phyloP scores from a whole-genome alignment of 2,797 vertebrate species.

The Nothura maculosa region DNA sequence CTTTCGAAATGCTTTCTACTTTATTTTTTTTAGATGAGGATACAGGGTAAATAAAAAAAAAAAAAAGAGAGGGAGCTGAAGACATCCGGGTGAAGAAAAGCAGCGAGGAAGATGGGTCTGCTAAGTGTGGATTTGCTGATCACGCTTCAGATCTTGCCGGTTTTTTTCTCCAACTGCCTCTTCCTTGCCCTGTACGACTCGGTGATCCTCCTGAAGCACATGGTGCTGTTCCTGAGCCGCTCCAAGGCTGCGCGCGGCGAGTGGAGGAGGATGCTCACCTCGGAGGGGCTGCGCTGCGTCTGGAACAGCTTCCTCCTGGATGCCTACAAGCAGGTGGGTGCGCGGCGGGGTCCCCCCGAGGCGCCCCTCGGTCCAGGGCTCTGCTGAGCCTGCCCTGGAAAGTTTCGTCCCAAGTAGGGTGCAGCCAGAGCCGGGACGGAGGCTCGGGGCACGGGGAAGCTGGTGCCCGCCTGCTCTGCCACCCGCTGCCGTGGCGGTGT shows the following conservation, averaged over 20 bases:
- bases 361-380: too few relatives aligned
- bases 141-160: conserved; percentile 95
- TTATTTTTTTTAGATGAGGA: conserved; percentile 75
- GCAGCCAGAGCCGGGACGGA: accelerated
- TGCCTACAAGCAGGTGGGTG: conserved; percentile 94
- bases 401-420: background rate
- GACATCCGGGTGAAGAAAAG: conserved; percentile 59
- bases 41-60: conserved; percentile 48
- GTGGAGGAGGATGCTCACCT: conserved; percentile 96
- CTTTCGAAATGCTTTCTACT: conserved; percentile 52
- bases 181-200: conserved; percentile 97
- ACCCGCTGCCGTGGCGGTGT: background rate
- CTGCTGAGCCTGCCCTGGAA: too few relatives aligned
- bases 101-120: conserved; percentile 87
- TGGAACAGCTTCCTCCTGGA: conserved; percentile 98
- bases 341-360: too few relatives aligned
- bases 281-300: conserved; percentile 93
- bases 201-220: conserved; percentile 93
- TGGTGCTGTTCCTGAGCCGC: conserved; percentile 90
- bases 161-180: conserved; percentile 97
- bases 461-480: background rate
- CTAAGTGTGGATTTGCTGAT: conserved; percentile 94
- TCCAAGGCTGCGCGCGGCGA: conserved; percentile 86
- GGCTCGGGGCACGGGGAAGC: background rate
- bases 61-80: conserved; percentile 39